A percentile compares a stretch with the other conserved stretches of the same genome.
These are phyloP conservation scores for Pemphredon lugubris DNA, from an alignment of 2,888 invertebrate species.

Conservation along the genomic window DNA sequence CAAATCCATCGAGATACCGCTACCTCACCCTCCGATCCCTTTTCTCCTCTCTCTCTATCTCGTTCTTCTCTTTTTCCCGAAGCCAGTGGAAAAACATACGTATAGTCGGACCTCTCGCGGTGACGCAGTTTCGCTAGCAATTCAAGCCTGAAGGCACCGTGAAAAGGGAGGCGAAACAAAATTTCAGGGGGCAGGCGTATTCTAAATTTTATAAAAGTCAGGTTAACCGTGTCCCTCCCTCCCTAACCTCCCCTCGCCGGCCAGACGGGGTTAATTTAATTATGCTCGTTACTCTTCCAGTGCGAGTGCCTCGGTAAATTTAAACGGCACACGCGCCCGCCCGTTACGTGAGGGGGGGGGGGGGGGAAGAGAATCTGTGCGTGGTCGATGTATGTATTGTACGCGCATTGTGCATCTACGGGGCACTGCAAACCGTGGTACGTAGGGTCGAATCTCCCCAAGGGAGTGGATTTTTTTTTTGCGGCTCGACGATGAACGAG, in stretches of 20 bases:
- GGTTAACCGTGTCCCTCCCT: conserved; percentile 42
- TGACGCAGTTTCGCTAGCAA: not conserved
- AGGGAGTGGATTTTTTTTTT: conserved; percentile 2
- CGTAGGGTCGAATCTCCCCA: not conserved
- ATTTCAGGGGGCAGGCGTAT: conserved; percentile 19
- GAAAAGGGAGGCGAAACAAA: conserved; percentile 24
- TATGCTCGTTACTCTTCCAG: conserved; percentile 58
- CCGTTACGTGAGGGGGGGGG: too few species aligned
- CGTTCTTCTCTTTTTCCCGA: not conserved
- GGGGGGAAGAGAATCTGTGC: not conserved
- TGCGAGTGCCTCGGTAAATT: conserved; percentile 56
- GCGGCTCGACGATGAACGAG: not conserved
- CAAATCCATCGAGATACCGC: conserved; percentile 71
- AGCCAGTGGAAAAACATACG: conserved; percentile 28
- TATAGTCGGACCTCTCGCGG: conserved; percentile 3
- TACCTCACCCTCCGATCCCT: not conserved
- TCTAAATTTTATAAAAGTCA: conserved; percentile 53
- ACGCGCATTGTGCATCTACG: conserved; percentile 4
- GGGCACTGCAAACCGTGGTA: not conserved
- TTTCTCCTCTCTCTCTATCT: conserved; percentile 11
- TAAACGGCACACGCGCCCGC: conserved; percentile 42
- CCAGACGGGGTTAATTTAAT: conserved; percentile 64
- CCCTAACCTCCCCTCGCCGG: too few species aligned
- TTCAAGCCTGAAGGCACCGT: too few species aligned
- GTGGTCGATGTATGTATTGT: not conserved